These are phyloP conservation scores for Selenia dentaria DNA, from an alignment of 2,888 invertebrate genomes.

Conservation along the genomic window DNA sequence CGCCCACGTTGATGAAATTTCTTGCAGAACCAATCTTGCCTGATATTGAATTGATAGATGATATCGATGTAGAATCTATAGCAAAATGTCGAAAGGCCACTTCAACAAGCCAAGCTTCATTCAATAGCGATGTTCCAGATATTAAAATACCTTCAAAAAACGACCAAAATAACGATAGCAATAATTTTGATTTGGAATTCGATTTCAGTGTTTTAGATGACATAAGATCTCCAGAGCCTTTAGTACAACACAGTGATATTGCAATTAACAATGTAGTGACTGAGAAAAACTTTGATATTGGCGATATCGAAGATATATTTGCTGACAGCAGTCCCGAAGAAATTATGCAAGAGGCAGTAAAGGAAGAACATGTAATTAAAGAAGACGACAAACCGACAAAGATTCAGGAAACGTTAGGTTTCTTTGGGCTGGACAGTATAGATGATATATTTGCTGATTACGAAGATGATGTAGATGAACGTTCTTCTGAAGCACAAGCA, in stretches of 20 bases:
- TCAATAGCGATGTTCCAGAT: conserved; percentile 16
- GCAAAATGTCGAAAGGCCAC: conserved; percentile 43
- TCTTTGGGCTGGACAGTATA: conserved; percentile 75
- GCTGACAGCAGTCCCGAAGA: conserved; percentile 45
- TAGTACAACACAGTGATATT: conserved; percentile 19
- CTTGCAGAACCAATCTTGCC: conserved; percentile 54
- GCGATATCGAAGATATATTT: conserved; percentile 74
- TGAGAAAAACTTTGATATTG: conserved; percentile 68
- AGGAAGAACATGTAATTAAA: background rate
- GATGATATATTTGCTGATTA: conserved; percentile 76
- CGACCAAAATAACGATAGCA: conserved; percentile 32
- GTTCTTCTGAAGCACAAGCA: conserved; percentile 30
- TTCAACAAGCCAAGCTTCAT: conserved; percentile 22
- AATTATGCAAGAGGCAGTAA: conserved; percentile 7
- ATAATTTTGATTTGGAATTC: conserved; percentile 44
- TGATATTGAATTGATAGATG: conserved; percentile 60
- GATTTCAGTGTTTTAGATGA: conserved; percentile 46
- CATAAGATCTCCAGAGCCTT: conserved; percentile 25
- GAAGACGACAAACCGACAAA: conserved; percentile 21
- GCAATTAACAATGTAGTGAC: conserved; percentile 17
- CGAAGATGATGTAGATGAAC: conserved; percentile 46
- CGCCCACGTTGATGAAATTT: conserved; percentile 36
- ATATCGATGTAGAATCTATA: conserved; percentile 54
- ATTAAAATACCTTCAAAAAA: conserved; percentile 4
- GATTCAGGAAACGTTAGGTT: conserved; percentile 52